Evolutionary conservation across 2,113 vertebrate species (phyloP).

Genomic region (Piaya cayana): DNA sequence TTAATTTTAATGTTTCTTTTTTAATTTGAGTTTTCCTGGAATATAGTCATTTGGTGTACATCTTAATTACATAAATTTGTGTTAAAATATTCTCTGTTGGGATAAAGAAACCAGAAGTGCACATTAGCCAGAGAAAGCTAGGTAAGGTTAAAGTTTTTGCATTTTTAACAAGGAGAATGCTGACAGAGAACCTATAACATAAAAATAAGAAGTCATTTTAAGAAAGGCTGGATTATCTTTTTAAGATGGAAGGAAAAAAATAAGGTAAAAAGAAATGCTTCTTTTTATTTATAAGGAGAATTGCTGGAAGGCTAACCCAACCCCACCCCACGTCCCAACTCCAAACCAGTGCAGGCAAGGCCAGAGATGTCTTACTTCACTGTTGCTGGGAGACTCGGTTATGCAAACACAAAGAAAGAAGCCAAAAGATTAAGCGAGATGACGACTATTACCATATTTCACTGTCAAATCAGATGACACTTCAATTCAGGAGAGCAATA

Average conservation of each 20-base stretch:
- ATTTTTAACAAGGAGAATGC: background rate
- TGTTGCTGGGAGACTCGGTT: constrained; percentile 34
- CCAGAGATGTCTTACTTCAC: background rate
- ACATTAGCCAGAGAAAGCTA: background rate
- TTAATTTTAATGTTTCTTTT: background rate
- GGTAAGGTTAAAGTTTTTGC: background rate
- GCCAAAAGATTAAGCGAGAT: constrained; percentile 25
- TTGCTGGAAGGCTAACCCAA: background rate
- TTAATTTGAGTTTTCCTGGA: background rate
- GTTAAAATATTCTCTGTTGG: background rate
- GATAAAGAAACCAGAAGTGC: background rate
- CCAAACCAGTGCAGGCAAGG: background rate
- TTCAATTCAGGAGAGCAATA: constrained; percentile 4
- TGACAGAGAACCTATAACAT: background rate
- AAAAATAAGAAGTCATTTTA: background rate
- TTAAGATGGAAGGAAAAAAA: background rate
- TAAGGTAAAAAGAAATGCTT: background rate
- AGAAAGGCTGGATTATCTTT: background rate
- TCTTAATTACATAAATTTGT: background rate
- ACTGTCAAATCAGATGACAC: constrained; percentile 7
- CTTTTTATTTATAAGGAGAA: background rate
- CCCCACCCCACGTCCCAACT: background rate
- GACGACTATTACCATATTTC: constrained; percentile 14
- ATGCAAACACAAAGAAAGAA: constrained; percentile 33
- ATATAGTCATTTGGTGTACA: background rate